phyloP scores from a whole-genome alignment of 2,888 invertebrate species.

The Brenthis daphne region DNA sequence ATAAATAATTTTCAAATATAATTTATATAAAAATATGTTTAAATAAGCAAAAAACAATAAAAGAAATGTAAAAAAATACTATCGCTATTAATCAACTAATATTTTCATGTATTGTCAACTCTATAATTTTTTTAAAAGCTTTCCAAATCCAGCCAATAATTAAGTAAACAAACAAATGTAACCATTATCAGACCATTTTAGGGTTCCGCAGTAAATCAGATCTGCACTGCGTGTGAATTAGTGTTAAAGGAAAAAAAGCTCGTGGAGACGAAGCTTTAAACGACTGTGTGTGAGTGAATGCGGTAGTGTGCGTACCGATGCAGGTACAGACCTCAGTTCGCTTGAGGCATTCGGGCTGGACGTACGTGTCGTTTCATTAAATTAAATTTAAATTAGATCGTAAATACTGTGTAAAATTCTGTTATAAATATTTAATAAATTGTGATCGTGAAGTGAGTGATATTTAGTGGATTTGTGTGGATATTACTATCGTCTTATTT shows the following conservation, averaged over 20 bases:
- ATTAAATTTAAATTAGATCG: conserved; percentile 32
- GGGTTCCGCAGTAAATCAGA: conserved; percentile 38
- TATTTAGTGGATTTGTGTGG: background rate
- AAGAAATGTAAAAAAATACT: no score
- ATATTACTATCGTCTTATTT: background rate
- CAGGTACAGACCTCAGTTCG: conserved; percentile 76
- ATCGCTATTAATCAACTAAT: no score
- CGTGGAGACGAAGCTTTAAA: conserved; percentile 68
- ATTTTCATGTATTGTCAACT: no score
- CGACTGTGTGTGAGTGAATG: conserved; percentile 54
- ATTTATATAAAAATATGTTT: no score
- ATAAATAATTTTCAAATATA: no score
- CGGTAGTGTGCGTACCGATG: conserved; percentile 74
- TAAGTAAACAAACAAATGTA: background rate
- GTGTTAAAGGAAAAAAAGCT: conserved; percentile 46
- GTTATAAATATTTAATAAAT: conserved; percentile 7
- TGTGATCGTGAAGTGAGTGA: conserved; percentile 16
- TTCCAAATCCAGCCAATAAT: no score
- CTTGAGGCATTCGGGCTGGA: conserved; percentile 58
- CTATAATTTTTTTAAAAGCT: no score
- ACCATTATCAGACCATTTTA: conserved; percentile 24
- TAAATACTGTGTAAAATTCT: conserved; percentile 9
- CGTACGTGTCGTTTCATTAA: conserved; percentile 43
- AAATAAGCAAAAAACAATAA: no score
- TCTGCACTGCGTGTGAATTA: conserved; percentile 43